Percentiles rank a stretch among this genome's conserved stretches.
phyloP scores from a whole-genome alignment of 2,888 invertebrate genomes.

The Leucophenga maculata region DNA sequence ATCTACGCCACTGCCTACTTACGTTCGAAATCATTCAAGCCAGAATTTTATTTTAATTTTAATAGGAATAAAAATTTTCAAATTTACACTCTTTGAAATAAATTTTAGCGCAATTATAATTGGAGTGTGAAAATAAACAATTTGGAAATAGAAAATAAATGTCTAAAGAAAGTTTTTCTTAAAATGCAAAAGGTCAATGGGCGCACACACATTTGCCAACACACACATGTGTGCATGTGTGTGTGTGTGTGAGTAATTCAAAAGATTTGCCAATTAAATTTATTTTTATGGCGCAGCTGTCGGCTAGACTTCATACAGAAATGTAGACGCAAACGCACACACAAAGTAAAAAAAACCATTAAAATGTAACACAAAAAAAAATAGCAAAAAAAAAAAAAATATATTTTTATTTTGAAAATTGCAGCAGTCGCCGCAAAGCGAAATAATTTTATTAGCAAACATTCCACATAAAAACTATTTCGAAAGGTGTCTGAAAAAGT shows the following conservation, averaged over 20 bases:
- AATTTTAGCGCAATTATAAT: too few relatives aligned
- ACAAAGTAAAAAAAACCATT: not conserved
- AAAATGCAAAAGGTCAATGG: too few relatives aligned
- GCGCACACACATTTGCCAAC: too few relatives aligned
- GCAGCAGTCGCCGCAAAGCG: slow-evolving; percentile 43
- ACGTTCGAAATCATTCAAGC: too few relatives aligned
- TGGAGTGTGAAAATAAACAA: too few relatives aligned
- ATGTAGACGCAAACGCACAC: slow-evolving; percentile 9
- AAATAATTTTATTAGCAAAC: slow-evolving; percentile 63
- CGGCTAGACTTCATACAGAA: not conserved
- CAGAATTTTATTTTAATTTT: too few relatives aligned
- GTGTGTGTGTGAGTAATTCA: not conserved
- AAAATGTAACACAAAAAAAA: too few relatives aligned
- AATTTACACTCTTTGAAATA: too few relatives aligned
- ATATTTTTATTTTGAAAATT: slow-evolving; percentile 53
- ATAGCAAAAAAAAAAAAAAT: not conserved
- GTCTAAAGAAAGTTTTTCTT: too few relatives aligned
- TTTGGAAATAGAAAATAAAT: too few relatives aligned
- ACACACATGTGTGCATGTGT: not conserved
- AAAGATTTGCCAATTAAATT: slow-evolving; percentile 11
- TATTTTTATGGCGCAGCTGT: not conserved
- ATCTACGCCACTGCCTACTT: too few relatives aligned
- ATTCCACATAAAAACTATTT: slow-evolving; percentile 40
- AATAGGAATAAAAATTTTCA: too few relatives aligned
- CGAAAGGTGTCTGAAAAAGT: slow-evolving; percentile 33